Conservation (phyloP, 2,888 invertebrate genomes). For the Ichneumoninae sp. region DNA sequence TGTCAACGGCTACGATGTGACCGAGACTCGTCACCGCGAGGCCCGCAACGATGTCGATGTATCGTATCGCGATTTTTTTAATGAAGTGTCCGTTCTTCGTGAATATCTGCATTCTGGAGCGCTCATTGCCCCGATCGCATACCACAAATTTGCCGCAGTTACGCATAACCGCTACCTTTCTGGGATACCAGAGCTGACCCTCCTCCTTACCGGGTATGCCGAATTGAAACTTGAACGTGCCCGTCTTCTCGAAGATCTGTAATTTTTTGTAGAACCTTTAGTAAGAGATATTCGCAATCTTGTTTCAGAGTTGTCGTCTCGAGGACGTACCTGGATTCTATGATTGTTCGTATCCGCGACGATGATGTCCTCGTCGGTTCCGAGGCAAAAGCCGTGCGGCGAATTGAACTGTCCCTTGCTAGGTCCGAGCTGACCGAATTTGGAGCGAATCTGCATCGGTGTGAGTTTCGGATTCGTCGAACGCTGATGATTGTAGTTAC, state of each 20-base stretch:
- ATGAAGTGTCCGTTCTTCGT: slow-evolving; percentile 97
- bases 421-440: slow-evolving; percentile 97
- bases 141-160: slow-evolving; percentile 97
- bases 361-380: slow-evolving; percentile 97
- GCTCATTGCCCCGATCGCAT: slow-evolving; percentile 98
- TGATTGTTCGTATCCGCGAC: slow-evolving; percentile 99
- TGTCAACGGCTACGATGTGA: slow-evolving; percentile 98
- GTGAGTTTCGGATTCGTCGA: slow-evolving; percentile 87
- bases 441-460: slow-evolving; percentile 95
- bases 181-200: slow-evolving; percentile 98
- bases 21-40: slow-evolving; percentile 96
- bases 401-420: slow-evolving; percentile 98
- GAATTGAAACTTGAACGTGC: slow-evolving; percentile 96
- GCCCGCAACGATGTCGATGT: slow-evolving; percentile 96
- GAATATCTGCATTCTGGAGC: slow-evolving; percentile 98
- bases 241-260: slow-evolving; percentile 96
- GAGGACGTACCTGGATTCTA: slow-evolving; percentile 91
- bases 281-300: background rate
- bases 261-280: slow-evolving; percentile 63
- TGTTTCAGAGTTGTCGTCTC: background rate
- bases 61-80: slow-evolving; percentile 96
- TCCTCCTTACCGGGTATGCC: slow-evolving; percentile 98
- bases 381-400: slow-evolving; percentile 98
- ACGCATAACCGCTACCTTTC: slow-evolving; percentile 96
- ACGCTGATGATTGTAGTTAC: slow-evolving; percentile 79